Conservation (phyloP, 2,797 vertebrate species). For the Acrossocheilus wenchowensis region DNA sequence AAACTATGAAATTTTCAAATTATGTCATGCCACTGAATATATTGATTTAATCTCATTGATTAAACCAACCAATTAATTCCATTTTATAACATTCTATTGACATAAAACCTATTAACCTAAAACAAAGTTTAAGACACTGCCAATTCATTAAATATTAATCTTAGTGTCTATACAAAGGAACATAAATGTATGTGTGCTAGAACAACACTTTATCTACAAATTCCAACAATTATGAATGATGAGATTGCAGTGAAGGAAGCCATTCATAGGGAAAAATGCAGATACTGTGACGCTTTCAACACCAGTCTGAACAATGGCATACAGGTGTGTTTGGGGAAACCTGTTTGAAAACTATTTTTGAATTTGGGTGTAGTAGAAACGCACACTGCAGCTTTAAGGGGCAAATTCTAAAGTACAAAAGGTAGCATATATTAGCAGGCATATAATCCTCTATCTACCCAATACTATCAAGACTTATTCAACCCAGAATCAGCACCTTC, state of each 20-base stretch:
- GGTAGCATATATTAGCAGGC: background rate
- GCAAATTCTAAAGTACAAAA: background rate
- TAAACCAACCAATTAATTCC: background rate
- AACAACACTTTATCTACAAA: background rate
- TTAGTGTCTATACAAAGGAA: background rate
- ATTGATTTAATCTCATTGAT: background rate
- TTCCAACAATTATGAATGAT: background rate
- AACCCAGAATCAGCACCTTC: conserved; percentile 11
- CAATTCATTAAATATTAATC: background rate
- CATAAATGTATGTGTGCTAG: background rate
- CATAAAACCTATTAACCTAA: background rate
- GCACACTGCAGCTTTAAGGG: background rate
- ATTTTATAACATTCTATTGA: background rate
- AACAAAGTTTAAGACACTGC: background rate
- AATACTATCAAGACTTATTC: conserved; percentile 3
- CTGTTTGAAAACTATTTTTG: background rate
- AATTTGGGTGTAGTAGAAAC: background rate
- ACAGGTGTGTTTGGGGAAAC: background rate
- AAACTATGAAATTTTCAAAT: background rate
- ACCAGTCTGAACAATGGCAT: background rate
- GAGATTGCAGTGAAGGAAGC: background rate
- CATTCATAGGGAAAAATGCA: background rate
- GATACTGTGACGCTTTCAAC: background rate
- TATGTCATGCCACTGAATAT: background rate
- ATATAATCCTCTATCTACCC: background rate